These are phyloP conservation scores for Gobio occitaniae DNA, from an alignment of 2,797 vertebrate species.

Conservation along the genomic window DNA sequence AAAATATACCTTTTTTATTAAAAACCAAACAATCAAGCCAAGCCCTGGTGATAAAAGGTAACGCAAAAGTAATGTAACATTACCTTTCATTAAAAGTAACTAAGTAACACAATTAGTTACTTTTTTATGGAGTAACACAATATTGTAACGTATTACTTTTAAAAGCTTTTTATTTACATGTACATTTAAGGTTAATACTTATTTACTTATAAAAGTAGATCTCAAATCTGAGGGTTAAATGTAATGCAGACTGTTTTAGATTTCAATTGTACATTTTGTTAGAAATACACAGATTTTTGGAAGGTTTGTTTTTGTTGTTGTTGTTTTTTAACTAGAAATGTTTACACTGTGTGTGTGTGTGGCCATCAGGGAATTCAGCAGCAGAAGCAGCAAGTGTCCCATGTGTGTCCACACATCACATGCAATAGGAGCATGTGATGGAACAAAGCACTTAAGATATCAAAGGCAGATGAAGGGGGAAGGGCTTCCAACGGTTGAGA, in stretches of 20 bases:
- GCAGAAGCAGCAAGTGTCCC: slow-evolving; percentile 10
- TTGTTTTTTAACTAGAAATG: background rate
- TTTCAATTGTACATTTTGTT: background rate
- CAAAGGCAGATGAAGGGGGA: slow-evolving; percentile 49
- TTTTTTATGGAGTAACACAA: background rate
- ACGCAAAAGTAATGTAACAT: background rate
- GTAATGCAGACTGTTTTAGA: background rate
- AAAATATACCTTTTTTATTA: background rate
- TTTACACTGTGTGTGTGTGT: background rate
- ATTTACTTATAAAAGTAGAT: background rate
- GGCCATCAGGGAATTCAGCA: background rate
- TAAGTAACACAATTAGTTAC: background rate
- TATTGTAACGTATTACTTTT: background rate
- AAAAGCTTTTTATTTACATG: background rate
- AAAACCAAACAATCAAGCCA: background rate
- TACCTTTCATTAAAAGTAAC: background rate
- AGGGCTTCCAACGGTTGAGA: slow-evolving; percentile 43
- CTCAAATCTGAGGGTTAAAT: background rate
- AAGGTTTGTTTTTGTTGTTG: background rate
- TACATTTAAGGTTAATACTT: background rate
- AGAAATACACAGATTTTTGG: background rate
- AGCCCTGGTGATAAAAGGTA: background rate
- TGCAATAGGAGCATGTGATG: slow-evolving; percentile 46
- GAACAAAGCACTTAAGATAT: slow-evolving; percentile 58
- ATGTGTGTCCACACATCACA: slow-evolving; percentile 20